phyloP scores from a whole-genome alignment of 2,888 invertebrate genomes.

The Scaptomyza cyrtandrae region DNA sequence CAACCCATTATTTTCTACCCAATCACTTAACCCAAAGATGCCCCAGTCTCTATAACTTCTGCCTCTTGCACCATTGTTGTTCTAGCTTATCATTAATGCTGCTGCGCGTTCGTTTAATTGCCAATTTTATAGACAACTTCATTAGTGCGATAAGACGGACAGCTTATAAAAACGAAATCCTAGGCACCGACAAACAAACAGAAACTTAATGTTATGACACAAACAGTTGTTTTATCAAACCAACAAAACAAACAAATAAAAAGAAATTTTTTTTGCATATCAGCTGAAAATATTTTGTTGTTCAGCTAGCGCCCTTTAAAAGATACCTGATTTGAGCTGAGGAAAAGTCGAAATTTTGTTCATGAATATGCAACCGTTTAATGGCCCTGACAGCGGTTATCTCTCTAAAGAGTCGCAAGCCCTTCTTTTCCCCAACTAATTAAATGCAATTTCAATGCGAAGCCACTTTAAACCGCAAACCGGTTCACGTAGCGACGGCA shows the following conservation, averaged over 20 bases:
- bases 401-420: slow-evolving; percentile 33
- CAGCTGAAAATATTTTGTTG: slow-evolving; percentile 54
- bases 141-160: slow-evolving; percentile 66
- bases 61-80: not conserved
- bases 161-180: slow-evolving; percentile 60
- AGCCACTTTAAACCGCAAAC: slow-evolving; percentile 45
- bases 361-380: slow-evolving; percentile 66
- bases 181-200: slow-evolving; percentile 27
- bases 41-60: not conserved
- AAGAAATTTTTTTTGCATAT: slow-evolving; percentile 63
- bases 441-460: slow-evolving; percentile 68
- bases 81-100: slow-evolving; percentile 43
- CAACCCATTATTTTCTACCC: not conserved
- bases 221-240: slow-evolving; percentile 52
- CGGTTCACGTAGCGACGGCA: slow-evolving; percentile 45
- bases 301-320: slow-evolving; percentile 52
- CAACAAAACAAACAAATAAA: slow-evolving; percentile 18
- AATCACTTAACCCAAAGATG: slow-evolving; percentile 51
- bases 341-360: slow-evolving; percentile 28
- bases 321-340: slow-evolving; percentile 40
- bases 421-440: slow-evolving; percentile 47
- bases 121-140: slow-evolving; percentile 74
- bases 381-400: slow-evolving; percentile 52
- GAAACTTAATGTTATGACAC: slow-evolving; percentile 56
- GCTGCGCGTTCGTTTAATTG: slow-evolving; percentile 71